Evolutionary conservation across 2,113 vertebrate genomes (phyloP), one percentile per base, ranked within the genome.

Genomic region (Leptocoma aspasia): DNA sequence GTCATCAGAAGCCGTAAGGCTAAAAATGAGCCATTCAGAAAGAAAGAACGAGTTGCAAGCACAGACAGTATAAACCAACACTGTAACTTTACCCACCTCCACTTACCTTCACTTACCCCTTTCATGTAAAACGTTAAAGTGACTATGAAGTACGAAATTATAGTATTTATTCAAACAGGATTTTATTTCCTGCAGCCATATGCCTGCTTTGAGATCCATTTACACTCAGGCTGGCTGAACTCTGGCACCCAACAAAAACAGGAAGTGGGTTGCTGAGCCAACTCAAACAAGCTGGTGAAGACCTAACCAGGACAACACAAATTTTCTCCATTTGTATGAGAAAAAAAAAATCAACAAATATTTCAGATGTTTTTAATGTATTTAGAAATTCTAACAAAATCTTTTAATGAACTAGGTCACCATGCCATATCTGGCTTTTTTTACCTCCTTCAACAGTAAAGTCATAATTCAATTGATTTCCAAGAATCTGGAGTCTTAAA

Each of bases 21-120:
- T 87, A 41, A 76, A 75, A 56, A 42, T 5, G 2, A 57, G 22
- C 59, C 45, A 14, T n/a, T 85, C 28, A 63, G 27, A 78, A 72
- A 53, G 24, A 75, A 60, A 14, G 26, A 45, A 78, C 9, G 3
- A 57, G 41, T 13, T 76, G 70, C 1, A 9, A 82, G 50, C 76
- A 83, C 37, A 70, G 28, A 54, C 26, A 77, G 13, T 35, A 70
- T 28, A 88, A 94, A 85, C 28, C 70, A 79, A 45, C 44, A 65
- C 13, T 11, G 15, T 63, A 79, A 66, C 49, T 92, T 81, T n/a
- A 90, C 70, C 87, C 82, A 87, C 66, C 90, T 94, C 82, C 82
- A 98, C 97, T 98, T 98, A 98, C 98, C 97, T 98, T 95, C 42
- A 60, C 92, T 97, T 97, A 89, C 28, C 89, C 90, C 94, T 97